Conservation (phyloP, 2,113 vertebrate species). For the Alethe castanea region DNA sequence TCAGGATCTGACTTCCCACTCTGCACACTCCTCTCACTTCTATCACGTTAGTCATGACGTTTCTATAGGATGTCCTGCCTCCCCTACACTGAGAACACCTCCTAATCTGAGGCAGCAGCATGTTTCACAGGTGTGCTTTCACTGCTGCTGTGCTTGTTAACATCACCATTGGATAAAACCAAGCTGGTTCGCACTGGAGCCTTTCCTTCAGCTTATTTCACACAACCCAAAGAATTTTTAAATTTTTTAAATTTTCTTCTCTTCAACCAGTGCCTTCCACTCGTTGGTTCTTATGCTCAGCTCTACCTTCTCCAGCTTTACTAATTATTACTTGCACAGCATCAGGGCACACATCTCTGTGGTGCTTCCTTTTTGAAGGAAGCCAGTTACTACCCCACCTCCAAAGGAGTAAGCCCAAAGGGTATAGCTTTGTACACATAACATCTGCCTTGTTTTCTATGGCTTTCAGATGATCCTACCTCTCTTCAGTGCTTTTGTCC, state of each 20-base stretch:
- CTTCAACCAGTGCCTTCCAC: not conserved
- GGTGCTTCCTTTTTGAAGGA: not conserved
- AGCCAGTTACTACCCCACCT: not conserved
- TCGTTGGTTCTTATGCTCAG: not conserved
- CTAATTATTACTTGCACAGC: not conserved
- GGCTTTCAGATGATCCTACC: not conserved
- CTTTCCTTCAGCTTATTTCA: not conserved
- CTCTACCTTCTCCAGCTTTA: not conserved
- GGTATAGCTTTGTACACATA: not conserved
- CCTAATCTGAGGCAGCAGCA: not conserved
- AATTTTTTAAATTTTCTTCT: not conserved
- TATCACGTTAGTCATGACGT: not conserved
- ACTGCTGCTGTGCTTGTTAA: not conserved
- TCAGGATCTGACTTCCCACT: not conserved
- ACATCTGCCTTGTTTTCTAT: not conserved
- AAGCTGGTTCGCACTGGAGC: not conserved
- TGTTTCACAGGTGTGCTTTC: not conserved
- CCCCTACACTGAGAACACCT: not conserved
- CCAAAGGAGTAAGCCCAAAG: not conserved
- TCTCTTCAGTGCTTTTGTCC: not conserved
- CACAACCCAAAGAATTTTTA: not conserved
- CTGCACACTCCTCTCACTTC: not conserved
- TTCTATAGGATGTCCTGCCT: not conserved
- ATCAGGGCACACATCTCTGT: fast-evolving
- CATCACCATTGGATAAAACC: not conserved